Percentiles rank a stretch among this genome's conserved stretches.
Evolutionary conservation across 2,797 vertebrate genomes (phyloP).

Genomic region (Xiphophorus birchmanni): DNA sequence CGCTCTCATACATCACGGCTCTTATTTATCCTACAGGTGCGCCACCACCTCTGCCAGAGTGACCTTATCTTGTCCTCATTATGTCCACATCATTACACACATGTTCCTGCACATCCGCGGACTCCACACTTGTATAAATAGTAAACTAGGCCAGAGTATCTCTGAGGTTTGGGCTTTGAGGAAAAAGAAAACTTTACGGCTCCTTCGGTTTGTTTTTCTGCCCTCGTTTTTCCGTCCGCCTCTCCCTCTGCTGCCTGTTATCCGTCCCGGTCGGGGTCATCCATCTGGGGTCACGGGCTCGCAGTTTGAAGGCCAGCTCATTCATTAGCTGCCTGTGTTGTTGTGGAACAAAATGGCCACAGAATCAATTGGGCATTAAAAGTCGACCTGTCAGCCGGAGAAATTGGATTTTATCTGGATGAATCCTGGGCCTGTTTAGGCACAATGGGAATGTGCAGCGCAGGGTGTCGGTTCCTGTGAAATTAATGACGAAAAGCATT

Average conservation of each 20-base stretch:
- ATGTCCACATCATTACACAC: conserved; percentile 66
- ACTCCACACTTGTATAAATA: conserved; percentile 47
- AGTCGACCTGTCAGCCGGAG: conserved; percentile 52
- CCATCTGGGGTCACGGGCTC: conserved; percentile 57
- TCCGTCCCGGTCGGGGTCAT: conserved; percentile 50
- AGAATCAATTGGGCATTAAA: conserved; percentile 70
- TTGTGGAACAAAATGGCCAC: conserved; percentile 56
- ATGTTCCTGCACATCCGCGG: conserved; percentile 21
- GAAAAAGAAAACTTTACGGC: conserved; percentile 6
- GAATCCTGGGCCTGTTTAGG: conserved; percentile 41
- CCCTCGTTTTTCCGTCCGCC: conserved; percentile 14
- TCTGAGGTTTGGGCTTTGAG: conserved; percentile 53
- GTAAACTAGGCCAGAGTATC: conserved; percentile 68
- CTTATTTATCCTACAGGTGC: conserved; percentile 60
- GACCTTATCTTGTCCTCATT: conserved; percentile 72
- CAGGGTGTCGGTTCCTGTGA: conserved; percentile 15
- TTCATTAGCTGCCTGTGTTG: conserved; percentile 67
- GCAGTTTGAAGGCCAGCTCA: conserved; percentile 26
- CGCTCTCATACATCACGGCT: conserved; percentile 49
- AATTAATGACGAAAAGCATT: conserved; percentile 49
- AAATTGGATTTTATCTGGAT: conserved; percentile 63
- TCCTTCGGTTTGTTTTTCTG: conserved; percentile 7
- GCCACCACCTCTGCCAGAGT: conserved; percentile 39
- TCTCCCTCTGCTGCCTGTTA: conserved; percentile 35
- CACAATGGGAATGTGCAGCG: conserved; percentile 37